Evolutionary conservation across 1,140 invertebrate genomes (phyloP).

Genomic region (Latrodectus geometricus): DNA sequence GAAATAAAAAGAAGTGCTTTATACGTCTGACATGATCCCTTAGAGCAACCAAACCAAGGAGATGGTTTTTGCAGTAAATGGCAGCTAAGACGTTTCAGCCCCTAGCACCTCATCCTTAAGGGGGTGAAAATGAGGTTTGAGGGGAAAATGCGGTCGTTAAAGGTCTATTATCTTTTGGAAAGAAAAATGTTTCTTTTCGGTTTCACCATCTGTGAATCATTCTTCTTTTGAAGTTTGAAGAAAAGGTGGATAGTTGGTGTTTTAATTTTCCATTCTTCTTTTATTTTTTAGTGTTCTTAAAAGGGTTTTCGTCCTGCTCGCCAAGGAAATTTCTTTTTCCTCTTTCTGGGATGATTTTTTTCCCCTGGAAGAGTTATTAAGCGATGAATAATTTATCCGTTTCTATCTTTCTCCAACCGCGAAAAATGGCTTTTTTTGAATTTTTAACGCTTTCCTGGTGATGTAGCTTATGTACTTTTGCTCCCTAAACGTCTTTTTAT

Average conservation of each 20-base stretch:
- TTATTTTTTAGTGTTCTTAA: background rate
- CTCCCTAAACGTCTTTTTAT: too few species aligned
- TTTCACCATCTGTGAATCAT: constrained; percentile 2
- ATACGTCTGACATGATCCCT: background rate
- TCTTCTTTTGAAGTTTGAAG: background rate
- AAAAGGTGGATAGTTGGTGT: background rate
- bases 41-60: background rate
- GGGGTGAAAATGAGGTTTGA: background rate
- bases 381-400: constrained; percentile 9
- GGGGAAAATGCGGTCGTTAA: background rate
- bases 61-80: background rate
- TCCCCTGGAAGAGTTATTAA: constrained; percentile 4
- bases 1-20: background rate
- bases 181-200: background rate
- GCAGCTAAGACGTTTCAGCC: background rate
- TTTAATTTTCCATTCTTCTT: constrained; percentile 22
- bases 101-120: background rate
- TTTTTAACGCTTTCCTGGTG: too few species aligned
- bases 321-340: background rate
- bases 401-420: background rate
- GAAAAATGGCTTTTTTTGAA: too few species aligned
- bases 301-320: background rate
- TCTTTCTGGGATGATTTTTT: constrained; percentile 13
- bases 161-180: background rate
- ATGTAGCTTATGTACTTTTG: too few species aligned